phyloP scores from a whole-genome alignment of 2,888 invertebrate species.

The Lepeophtheirus nordmannii region DNA sequence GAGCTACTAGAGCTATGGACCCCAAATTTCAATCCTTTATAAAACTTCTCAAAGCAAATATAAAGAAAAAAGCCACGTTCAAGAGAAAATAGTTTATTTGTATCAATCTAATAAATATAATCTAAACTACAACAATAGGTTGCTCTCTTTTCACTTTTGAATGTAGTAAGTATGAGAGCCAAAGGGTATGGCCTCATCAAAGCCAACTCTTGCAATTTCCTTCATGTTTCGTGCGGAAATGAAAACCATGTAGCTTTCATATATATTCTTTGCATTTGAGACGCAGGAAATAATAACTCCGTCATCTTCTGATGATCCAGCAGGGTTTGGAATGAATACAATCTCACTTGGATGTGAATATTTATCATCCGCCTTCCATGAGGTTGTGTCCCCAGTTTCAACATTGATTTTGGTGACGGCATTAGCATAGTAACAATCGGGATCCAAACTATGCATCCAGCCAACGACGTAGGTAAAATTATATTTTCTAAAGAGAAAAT shows the following conservation, averaged over 20 bases:
- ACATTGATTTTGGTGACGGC: slow-evolving; percentile 16
- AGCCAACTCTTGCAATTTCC: slow-evolving; percentile 19
- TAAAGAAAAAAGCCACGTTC: too few species aligned
- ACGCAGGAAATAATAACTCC: slow-evolving; percentile 14
- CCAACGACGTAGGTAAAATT: slow-evolving; percentile 16
- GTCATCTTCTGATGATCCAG: slow-evolving; percentile 8
- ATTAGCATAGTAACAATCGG: slow-evolving; percentile 15
- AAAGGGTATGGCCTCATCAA: slow-evolving; percentile 23
- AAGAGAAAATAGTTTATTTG: too few species aligned
- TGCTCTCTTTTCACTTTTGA: neutral
- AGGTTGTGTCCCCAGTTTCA: neutral
- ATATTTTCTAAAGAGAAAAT: slow-evolving; percentile 3
- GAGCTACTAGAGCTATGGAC: too few species aligned
- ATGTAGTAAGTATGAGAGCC: slow-evolving; percentile 25
- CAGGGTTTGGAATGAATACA: slow-evolving; percentile 2
- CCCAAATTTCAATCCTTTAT: too few species aligned
- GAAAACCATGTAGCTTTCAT: slow-evolving; percentile 12
- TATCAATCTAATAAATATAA: too few species aligned
- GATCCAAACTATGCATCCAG: slow-evolving; percentile 13
- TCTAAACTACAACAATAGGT: too few species aligned
- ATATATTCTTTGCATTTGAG: neutral
- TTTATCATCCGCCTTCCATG: slow-evolving; percentile 8
- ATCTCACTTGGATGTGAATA: slow-evolving; percentile 13
- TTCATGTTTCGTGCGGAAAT: slow-evolving; percentile 14
- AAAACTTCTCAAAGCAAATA: too few species aligned